Evolutionary conservation across 1,140 invertebrate genomes (phyloP).

Genomic region (Cotesia glomerata): DNA sequence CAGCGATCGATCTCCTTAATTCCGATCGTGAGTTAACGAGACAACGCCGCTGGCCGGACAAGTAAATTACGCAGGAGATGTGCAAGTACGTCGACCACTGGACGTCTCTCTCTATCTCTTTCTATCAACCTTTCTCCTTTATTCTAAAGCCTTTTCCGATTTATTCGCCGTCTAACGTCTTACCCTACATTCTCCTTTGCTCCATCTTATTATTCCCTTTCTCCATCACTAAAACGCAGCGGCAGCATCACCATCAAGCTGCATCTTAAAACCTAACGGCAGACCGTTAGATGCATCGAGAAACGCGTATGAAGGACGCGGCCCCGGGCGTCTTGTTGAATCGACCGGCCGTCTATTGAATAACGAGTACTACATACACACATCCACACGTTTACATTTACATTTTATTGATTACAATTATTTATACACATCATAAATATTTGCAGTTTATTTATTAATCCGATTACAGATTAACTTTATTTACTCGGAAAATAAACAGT

Average conservation of each 20-base stretch:
- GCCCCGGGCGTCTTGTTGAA: constrained; percentile 9
- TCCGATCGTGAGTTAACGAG: constrained; percentile 54
- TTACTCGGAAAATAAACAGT: too few relatives aligned
- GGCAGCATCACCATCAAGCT: too few relatives aligned
- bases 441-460: background rate
- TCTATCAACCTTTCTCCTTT: constrained; percentile 11
- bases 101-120: background rate
- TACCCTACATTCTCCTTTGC: constrained; percentile 19
- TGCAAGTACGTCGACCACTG: too few relatives aligned
- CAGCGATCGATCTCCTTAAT: constrained; percentile 51
- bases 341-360: constrained; percentile 13
- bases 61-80: constrained; percentile 55
- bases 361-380: constrained; percentile 1
- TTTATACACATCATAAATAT: background rate
- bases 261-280: constrained; percentile 48
- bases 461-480: background rate
- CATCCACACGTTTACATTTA: background rate
- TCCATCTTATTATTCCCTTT: constrained; percentile 12
- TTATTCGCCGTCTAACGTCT: background rate
- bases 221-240: too few relatives aligned
- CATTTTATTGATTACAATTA: constrained; percentile 11
- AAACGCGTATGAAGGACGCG: constrained; percentile 31
- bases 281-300: constrained; percentile 47
- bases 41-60: constrained; percentile 54
- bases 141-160: background rate